A percentile compares a stretch with the other conserved stretches of the same genome.
These are phyloP conservation scores for Tigriopus californicus DNA, from an alignment of 2,888 invertebrate species.

Conservation along the genomic window DNA sequence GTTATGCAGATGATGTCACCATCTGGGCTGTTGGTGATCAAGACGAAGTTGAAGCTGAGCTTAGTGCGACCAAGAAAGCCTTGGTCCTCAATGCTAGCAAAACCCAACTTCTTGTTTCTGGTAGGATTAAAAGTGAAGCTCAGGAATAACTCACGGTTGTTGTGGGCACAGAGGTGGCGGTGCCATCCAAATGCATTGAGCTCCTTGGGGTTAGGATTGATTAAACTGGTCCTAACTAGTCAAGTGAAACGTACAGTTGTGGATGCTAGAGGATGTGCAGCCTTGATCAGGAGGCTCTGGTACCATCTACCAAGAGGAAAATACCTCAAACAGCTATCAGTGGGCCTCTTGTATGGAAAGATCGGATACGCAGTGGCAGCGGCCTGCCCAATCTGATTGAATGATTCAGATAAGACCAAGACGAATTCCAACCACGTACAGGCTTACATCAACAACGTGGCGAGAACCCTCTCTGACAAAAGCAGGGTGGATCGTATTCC, in stretches of 20 bases:
- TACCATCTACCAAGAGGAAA: no score
- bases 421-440: background rate
- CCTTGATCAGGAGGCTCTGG: no score
- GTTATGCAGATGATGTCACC: background rate
- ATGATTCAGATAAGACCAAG: no score
- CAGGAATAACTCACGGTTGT: no score
- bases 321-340: background rate
- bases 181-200: background rate
- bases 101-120: background rate
- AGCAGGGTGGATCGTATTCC: background rate
- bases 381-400: background rate
- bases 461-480: background rate
- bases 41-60: background rate
- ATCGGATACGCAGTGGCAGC: background rate
- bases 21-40: background rate
- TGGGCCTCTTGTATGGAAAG: background rate
- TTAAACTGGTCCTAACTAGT: no score
- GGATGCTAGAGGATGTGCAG: background rate
- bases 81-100: background rate
- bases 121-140: background rate
- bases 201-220: background rate
- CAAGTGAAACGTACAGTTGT: no score
- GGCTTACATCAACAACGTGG: background rate
- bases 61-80: background rate
- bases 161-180: background rate